These are phyloP conservation scores for Tenodera sinensis DNA, from an alignment of 2,888 invertebrate genomes.

Conservation along the genomic window DNA sequence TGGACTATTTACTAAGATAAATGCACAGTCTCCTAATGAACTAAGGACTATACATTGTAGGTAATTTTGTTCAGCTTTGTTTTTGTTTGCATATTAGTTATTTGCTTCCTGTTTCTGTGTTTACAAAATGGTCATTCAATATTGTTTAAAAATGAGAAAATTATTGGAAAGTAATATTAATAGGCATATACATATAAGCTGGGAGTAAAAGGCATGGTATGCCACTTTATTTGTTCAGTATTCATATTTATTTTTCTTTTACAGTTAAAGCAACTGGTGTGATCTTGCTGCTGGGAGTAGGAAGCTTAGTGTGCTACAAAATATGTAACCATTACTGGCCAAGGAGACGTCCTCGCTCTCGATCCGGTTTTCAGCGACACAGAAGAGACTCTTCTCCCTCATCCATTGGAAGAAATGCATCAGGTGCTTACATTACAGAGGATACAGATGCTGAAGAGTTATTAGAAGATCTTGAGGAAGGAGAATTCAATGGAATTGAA, in stretches of 20 bases:
- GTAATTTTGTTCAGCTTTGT: too few relatives aligned
- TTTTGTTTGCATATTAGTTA: too few relatives aligned
- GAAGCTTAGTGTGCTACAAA: constrained; percentile 45
- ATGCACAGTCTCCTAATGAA: too few relatives aligned
- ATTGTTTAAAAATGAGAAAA: too few relatives aligned
- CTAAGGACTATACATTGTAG: too few relatives aligned
- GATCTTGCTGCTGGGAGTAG: constrained; percentile 45
- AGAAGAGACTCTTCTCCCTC: background rate
- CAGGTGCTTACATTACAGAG: background rate
- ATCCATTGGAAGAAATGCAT: background rate
- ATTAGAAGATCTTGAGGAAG: constrained; percentile 24
- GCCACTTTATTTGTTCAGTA: background rate
- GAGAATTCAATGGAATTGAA: constrained; percentile 20
- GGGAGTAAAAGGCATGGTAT: background rate
- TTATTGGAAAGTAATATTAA: too few relatives aligned
- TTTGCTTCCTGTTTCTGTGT: too few relatives aligned
- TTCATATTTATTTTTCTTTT: constrained; percentile 29
- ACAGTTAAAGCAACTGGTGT: constrained; percentile 46
- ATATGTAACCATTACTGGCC: constrained; percentile 38
- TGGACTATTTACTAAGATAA: too few relatives aligned
- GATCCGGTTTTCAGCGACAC: background rate
- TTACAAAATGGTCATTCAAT: too few relatives aligned
- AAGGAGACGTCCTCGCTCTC: background rate
- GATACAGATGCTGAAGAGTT: constrained; percentile 20
- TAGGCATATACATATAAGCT: too few relatives aligned